A percentile compares a stretch with the other conserved stretches of the same genome.
Conservation (phyloP, 1,140 invertebrate genomes). For the Drosophila rhopaloa region DNA sequence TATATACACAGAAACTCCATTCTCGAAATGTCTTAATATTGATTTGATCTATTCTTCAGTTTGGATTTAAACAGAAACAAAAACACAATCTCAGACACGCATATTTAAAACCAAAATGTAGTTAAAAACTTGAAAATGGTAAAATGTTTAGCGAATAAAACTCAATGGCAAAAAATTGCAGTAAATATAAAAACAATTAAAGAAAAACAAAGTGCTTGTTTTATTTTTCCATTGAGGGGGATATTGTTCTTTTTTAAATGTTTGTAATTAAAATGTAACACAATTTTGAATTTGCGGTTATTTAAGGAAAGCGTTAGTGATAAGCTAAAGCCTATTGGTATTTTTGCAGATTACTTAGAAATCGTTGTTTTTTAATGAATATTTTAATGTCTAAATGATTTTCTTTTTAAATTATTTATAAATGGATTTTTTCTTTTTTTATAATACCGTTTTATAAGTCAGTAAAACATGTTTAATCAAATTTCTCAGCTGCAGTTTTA, state of each 20-base stretch:
- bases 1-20: conserved; percentile 38
- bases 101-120: conserved; percentile 78
- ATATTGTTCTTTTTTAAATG: too few species aligned
- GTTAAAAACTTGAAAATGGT: conserved; percentile 79
- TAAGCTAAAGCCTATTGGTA: too few species aligned
- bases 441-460: too few species aligned
- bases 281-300: neutral
- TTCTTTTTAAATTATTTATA: too few species aligned
- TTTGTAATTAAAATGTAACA: too few species aligned
- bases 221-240: neutral
- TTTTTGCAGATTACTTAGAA: too few species aligned
- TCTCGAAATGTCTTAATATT: conserved; percentile 26
- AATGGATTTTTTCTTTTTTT: too few species aligned
- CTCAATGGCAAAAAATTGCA: conserved; percentile 60
- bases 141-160: conserved; percentile 76
- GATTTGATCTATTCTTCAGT: conserved; percentile 5
- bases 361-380: too few species aligned
- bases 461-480: too few species aligned
- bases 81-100: conserved; percentile 25
- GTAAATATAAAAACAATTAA: conserved; percentile 54
- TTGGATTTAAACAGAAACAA: conserved; percentile 9
- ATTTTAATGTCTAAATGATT: too few species aligned
- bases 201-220: neutral
- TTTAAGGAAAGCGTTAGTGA: neutral
- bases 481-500: too few species aligned